A percentile compares a stretch with the other conserved stretches of the same genome.
These are phyloP conservation scores for Moxostoma hubbsi DNA, from an alignment of 2,797 vertebrate genomes.

Conservation along the genomic window DNA sequence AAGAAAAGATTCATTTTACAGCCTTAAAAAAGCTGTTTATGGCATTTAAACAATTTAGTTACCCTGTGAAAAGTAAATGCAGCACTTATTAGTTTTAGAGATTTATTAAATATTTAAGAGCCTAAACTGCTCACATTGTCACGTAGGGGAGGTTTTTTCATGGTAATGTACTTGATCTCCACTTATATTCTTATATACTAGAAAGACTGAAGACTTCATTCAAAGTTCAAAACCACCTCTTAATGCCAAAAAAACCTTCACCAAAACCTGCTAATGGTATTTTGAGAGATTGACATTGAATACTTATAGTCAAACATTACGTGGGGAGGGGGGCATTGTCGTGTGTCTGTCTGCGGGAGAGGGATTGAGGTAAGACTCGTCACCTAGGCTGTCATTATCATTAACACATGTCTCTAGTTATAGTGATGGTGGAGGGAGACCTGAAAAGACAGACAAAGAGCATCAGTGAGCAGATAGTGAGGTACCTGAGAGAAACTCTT, in stretches of 20 bases:
- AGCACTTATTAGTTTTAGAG: slow-evolving; percentile 29
- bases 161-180: neutral
- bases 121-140: slow-evolving; percentile 48
- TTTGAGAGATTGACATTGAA: neutral
- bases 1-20: slow-evolving; percentile 16
- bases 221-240: neutral
- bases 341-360: too few relatives aligned
- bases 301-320: neutral
- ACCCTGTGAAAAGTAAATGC: slow-evolving; percentile 47
- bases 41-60: slow-evolving; percentile 32
- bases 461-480: too few relatives aligned
- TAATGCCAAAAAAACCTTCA: slow-evolving; percentile 1
- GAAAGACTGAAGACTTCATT: too few relatives aligned
- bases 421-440: too few relatives aligned
- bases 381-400: too few relatives aligned
- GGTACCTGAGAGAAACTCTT: too few relatives aligned
- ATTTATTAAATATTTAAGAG: slow-evolving; percentile 32
- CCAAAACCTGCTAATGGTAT: neutral
- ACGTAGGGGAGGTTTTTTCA: neutral
- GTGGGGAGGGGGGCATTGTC: too few relatives aligned
- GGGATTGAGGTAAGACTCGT: too few relatives aligned
- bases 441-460: too few relatives aligned
- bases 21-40: neutral
- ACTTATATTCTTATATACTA: neutral
- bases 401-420: too few relatives aligned